phyloP scores from a whole-genome alignment of 2,113 vertebrate genomes.

The Hypanus sabinus region DNA sequence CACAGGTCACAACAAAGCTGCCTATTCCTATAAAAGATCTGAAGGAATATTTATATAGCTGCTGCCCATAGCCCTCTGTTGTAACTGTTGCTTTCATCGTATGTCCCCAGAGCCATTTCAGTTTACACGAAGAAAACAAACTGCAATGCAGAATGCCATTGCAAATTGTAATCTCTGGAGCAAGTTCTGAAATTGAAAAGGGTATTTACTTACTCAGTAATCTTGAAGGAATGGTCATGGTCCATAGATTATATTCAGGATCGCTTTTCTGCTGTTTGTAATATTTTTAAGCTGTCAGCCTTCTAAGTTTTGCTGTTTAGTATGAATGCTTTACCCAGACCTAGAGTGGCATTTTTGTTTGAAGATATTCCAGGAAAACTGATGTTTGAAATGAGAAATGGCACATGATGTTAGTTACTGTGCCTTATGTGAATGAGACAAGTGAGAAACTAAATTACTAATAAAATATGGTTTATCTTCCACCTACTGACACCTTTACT shows the following conservation, averaged over 20 bases:
- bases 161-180: not conserved
- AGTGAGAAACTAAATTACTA: not conserved
- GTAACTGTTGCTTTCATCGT: not conserved
- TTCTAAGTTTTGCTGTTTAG: not conserved
- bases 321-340: not conserved
- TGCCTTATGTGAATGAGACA: not conserved
- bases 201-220: not conserved
- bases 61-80: not conserved
- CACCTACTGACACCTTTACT: not conserved
- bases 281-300: not conserved
- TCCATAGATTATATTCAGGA: not conserved
- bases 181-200: not conserved
- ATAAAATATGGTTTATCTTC: not conserved
- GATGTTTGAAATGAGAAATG: not conserved
- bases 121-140: not conserved
- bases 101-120: not conserved
- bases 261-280: not conserved
- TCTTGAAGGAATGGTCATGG: not conserved
- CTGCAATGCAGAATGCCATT: not conserved
- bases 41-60: not conserved
- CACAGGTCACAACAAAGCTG: no score
- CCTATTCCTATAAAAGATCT: not conserved
- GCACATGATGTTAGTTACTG: not conserved
- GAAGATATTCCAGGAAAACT: not conserved
- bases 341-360: not conserved